Evolutionary conservation across 1,140 invertebrate species (phyloP), one percentile per base, ranked within the genome.

Genomic region (Hesperophylax magnus): DNA sequence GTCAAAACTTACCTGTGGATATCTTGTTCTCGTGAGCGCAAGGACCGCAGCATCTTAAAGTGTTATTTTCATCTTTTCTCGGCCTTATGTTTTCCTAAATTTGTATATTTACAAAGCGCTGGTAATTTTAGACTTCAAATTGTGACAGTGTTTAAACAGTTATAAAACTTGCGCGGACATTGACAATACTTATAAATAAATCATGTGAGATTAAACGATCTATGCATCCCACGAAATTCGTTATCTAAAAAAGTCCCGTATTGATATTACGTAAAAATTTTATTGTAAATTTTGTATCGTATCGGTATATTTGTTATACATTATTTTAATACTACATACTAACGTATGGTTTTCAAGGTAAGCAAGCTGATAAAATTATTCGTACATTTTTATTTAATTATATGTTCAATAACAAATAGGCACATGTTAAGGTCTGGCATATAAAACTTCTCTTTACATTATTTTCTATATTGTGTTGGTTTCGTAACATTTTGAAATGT

Each of bases 1-100:
- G 15, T 52, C 67, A 71, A 65, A 67, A 71, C 67, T n/a, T 71
- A 71, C 67, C 67, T 71, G 67, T 71, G 39, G 67, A n/a, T 71
- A 47, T 15, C 17, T 52, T 71, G 39, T 71, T 52, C 67, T 71
- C 39, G 39, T 24, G 39, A 18, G 39, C 39, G 39, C 58, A 67
- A 34, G 39, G 31, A 71, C n/a, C 31, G 22, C 67, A 71, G 67
- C 67, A 39, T 71, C 67, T n/a, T 24, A 8, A 24, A 71, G 31
- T 47, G 39, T 71, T 52, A 24, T 39, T 71, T 71, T 71, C 8
- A 47, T 71, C 67, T 71, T 20, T 2, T 71, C 17, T 71, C 22
- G 39, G 34, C 67, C 17, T 47, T 71, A 71, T 71, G 34, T 71
- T 71, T 20, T 47, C 18, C n/a, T 11, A 18, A 47, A 71, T 71